Conservation (phyloP, 2,888 invertebrate genomes). For the Mesochorus sp. region DNA sequence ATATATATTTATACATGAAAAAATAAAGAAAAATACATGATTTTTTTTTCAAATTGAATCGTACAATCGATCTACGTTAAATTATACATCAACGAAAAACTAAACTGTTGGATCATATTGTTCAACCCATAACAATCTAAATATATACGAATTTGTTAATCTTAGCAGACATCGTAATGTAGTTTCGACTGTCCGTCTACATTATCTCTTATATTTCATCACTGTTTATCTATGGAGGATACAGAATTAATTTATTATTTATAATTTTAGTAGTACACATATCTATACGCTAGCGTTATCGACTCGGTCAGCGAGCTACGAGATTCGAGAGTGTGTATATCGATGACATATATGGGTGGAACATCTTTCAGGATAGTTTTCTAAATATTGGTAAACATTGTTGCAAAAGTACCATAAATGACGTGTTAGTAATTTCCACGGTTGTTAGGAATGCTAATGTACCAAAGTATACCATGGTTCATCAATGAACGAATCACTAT, state of each 20-base stretch:
- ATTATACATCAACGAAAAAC: constrained; percentile 34
- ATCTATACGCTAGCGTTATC: constrained; percentile 9
- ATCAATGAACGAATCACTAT: too few species aligned
- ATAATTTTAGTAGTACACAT: background rate
- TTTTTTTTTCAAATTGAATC: background rate
- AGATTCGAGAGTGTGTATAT: background rate
- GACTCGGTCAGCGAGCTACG: constrained; percentile 3
- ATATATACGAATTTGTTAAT: constrained; percentile 34
- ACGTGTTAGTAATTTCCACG: too few species aligned
- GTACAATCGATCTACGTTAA: constrained; percentile 23
- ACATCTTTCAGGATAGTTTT: background rate
- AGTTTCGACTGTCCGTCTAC: constrained; percentile 13
- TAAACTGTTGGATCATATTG: constrained; percentile 15
- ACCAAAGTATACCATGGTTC: too few species aligned
- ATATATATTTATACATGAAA: too few species aligned
- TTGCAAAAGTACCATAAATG: too few species aligned
- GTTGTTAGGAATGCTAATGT: too few species aligned
- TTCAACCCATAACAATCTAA: constrained; percentile 35
- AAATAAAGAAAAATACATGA: too few species aligned
- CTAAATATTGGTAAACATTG: background rate
- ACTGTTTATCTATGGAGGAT: background rate
- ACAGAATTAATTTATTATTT: background rate
- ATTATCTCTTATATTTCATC: background rate
- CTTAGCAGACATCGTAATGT: background rate
- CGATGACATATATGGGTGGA: background rate